Base-by-base conservation (phyloP, 2,888 invertebrate species). In the Chymomyza procnemis region DNA sequence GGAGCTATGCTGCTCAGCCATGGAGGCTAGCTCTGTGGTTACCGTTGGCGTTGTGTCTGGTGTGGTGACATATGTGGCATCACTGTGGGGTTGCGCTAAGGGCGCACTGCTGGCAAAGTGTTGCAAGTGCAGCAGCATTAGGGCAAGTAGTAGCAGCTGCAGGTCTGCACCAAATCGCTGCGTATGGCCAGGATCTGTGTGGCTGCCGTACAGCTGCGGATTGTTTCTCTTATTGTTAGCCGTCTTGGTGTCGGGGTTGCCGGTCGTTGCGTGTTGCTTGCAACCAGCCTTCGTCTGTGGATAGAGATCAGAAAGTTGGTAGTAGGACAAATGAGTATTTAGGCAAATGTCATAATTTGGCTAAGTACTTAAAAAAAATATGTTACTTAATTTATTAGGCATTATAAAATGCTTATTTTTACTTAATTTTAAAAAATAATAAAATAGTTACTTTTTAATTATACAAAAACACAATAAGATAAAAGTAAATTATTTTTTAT, bases 201-300 rank as follows among this genome's bases (percentile, higher is more conserved):
- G 66, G 68, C 67, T 61, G 68, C 46, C 67, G 71, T 30, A 52
- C 71, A 63, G 58, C 59, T 54, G 55, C 30, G 67, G 64, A 47
- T 52, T 56, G 21, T 22, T 61, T 58, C 34, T 66, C 56, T 16
- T 66, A 68, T 50, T 74, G 57, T n/a, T 41, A 41, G 34, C 34
- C 34, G 19, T 60, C 59, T 50, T 56, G 63, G 26, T 54, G 59
- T 22, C 26, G 55, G 46, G 54, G 62, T 19, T 63, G 63, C 26
- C 74, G 78, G 74, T 75, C 81, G 80, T 88, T 83, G 83, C 82
- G 68, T 73, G 67, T 62, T 67, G 85, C 77, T 72, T 77, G 79
- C 88, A 85, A 88, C 80, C 88, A 86, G 80, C 87, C 83, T 78
- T 70, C 73, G 82, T 84, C 79, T 81, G 47, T 50, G 1, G 73